phyloP scores from a whole-genome alignment of 2,113 vertebrate species.

The Dendropsophus ebraccatus region DNA sequence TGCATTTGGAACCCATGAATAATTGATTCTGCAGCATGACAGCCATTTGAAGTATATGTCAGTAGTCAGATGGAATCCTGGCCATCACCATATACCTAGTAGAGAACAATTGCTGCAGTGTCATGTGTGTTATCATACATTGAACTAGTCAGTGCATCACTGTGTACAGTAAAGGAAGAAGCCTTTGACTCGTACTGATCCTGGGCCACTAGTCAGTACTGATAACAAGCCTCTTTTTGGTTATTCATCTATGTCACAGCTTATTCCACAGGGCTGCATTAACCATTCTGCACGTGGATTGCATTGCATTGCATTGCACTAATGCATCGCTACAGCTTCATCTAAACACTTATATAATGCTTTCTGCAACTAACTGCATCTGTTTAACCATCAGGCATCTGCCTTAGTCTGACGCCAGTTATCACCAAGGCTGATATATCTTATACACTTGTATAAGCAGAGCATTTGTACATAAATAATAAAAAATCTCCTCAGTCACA shows the following conservation, averaged over 20 bases:
- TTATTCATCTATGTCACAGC: not conserved
- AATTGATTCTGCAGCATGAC: no score
- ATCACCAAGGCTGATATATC: not conserved
- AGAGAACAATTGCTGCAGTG: no score
- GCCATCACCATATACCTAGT: no score
- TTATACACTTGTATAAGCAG: not conserved
- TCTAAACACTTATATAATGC: not conserved
- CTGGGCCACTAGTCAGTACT: not conserved
- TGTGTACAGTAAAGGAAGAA: not conserved
- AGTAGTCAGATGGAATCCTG: no score
- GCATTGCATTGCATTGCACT: not conserved
- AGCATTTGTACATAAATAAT: not conserved
- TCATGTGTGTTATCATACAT: no score
- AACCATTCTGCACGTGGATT: not conserved
- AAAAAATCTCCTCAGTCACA: not conserved
- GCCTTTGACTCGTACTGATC: not conserved
- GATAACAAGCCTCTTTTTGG: not conserved
- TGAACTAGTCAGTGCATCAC: no score
- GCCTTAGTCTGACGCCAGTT: not conserved
- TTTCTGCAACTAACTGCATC: not conserved
- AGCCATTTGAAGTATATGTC: no score
- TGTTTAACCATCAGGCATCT: not conserved
- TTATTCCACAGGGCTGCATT: not conserved
- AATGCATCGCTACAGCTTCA: not conserved
- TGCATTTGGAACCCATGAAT: no score